Conservation (phyloP, 2,113 vertebrate genomes). For the Petrocephalus microphthalmus region DNA sequence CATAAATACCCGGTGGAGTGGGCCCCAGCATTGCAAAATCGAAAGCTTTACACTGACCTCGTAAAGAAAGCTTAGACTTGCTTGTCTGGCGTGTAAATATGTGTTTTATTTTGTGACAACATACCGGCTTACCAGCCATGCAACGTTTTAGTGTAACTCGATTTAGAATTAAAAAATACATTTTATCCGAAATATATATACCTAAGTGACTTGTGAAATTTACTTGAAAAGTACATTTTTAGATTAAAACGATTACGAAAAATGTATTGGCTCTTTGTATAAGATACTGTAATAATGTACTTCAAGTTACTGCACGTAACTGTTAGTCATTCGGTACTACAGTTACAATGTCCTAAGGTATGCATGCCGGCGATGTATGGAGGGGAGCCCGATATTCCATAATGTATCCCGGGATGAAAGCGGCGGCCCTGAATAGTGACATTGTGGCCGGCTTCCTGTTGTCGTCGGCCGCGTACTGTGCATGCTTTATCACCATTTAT, state of each 20-base stretch:
- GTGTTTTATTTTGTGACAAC: background rate
- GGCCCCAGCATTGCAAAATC: background rate
- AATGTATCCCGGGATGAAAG: background rate
- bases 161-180: background rate
- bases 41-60: background rate
- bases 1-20: background rate
- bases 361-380: background rate
- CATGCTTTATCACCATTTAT: background rate
- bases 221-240: background rate
- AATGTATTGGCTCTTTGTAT: background rate
- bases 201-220: background rate
- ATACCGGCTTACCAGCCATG: background rate
- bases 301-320: background rate
- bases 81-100: background rate
- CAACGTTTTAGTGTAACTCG: background rate
- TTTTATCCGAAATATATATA: background rate
- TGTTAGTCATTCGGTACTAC: background rate
- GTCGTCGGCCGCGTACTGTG: background rate
- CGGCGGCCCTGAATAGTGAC: slow-evolving; percentile 4
- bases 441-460: slow-evolving; percentile 17
- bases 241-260: background rate
- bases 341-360: background rate
- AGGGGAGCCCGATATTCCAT: background rate
- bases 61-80: background rate
- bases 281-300: background rate